Percentiles rank a stretch among this genome's conserved stretches.
Conservation (phyloP, 1,140 invertebrate genomes). For the Drusus annulatus region DNA sequence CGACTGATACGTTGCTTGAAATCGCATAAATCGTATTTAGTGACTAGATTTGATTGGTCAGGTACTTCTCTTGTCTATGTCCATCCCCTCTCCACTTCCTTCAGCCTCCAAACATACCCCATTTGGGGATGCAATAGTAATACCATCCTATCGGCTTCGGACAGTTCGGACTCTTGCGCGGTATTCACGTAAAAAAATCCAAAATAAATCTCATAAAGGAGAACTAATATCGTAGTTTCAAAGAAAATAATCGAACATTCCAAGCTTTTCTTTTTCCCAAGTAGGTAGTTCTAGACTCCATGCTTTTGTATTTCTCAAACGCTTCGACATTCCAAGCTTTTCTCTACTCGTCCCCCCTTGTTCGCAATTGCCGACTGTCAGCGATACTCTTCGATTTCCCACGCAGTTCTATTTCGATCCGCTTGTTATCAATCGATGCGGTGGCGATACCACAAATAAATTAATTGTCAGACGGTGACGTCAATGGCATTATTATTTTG, state of each 20-base stretch:
- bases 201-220: background rate
- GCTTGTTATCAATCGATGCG: constrained; percentile 16
- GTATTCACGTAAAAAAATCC: no score
- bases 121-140: no score
- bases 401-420: constrained; percentile 20
- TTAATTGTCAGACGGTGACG: constrained; percentile 17
- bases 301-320: background rate
- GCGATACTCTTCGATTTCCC: background rate
- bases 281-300: background rate
- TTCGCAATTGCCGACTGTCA: background rate
- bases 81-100: no score
- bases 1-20: no score
- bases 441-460: constrained; percentile 22
- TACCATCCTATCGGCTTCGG: no score
- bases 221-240: background rate
- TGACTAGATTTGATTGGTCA: no score
- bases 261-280: background rate
- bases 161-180: no score
- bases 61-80: no score
- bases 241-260: background rate
- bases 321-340: background rate
- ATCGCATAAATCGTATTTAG: no score
- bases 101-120: no score
- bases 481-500: constrained; percentile 17
- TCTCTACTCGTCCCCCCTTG: background rate